A percentile compares a stretch with the other conserved stretches of the same genome.
These are phyloP conservation scores for Okamejei kenojei DNA, from an alignment of 2,797 vertebrate genomes.

Conservation along the genomic window DNA sequence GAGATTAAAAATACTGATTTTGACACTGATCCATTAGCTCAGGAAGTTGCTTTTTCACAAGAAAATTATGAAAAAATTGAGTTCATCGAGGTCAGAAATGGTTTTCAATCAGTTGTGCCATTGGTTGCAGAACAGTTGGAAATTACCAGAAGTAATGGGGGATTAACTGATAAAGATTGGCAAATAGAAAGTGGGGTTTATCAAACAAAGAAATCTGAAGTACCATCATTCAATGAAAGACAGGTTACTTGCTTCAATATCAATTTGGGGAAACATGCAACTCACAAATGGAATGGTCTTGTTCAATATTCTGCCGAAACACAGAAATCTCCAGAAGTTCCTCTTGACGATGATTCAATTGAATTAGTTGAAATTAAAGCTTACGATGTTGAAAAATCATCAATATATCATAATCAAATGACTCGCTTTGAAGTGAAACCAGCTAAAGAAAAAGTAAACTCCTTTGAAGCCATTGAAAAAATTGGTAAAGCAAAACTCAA, in stretches of 20 bases:
- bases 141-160: not conserved
- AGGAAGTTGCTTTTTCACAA: not conserved
- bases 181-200: not conserved
- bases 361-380: not conserved
- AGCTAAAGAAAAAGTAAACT: not conserved
- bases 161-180: too few relatives aligned
- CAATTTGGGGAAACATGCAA: not conserved
- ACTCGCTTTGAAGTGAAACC: not conserved
- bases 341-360: not conserved
- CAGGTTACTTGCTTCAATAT: not conserved
- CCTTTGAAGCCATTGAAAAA: not conserved
- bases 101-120: not conserved
- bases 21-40: not conserved
- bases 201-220: not conserved
- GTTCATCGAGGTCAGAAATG: not conserved
- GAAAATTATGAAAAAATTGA: slow-evolving; percentile 33
- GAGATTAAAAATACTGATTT: not conserved
- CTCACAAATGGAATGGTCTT: not conserved
- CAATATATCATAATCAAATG: not conserved
- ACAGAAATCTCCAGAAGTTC: not conserved
- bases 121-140: not conserved
- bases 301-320: not conserved
- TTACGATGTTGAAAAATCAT: not conserved
- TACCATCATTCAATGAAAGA: not conserved
- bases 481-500: not conserved